These are phyloP conservation scores for Megaceryle maxima DNA, from an alignment of 2,113 vertebrate species.

Conservation along the genomic window DNA sequence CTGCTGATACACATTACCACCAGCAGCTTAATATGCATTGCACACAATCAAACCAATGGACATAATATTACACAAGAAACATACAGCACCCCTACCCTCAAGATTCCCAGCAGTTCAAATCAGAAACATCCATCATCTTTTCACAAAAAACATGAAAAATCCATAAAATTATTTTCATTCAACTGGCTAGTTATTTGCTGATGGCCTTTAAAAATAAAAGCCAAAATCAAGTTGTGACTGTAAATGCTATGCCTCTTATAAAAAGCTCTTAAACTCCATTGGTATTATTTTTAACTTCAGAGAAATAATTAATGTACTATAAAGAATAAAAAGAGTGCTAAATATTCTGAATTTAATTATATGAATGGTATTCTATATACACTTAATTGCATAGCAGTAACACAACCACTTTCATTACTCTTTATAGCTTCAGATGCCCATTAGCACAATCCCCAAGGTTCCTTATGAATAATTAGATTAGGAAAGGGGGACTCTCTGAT, in stretches of 20 bases:
- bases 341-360: slow-evolving; percentile 49
- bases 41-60: neutral
- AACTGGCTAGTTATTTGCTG: neutral
- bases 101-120: neutral
- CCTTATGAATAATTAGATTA: slow-evolving; percentile 54
- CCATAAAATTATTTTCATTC: neutral
- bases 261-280: neutral
- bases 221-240: neutral
- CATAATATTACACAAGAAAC: neutral
- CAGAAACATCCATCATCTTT: neutral
- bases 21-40: neutral
- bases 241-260: neutral
- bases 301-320: neutral
- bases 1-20: neutral
- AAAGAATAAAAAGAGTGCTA: neutral
- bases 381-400: slow-evolving; percentile 41
- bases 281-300: slow-evolving; percentile 10
- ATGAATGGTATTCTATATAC: slow-evolving; percentile 32
- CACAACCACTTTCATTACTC: slow-evolving; percentile 59
- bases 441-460: slow-evolving; percentile 62
- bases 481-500: slow-evolving; percentile 17
- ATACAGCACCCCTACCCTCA: neutral
- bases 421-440: slow-evolving; percentile 65
- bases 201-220: neutral
- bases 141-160: neutral